Conservation (phyloP, 2,113 vertebrate genomes). For the Marcusenius ussheri region DNA sequence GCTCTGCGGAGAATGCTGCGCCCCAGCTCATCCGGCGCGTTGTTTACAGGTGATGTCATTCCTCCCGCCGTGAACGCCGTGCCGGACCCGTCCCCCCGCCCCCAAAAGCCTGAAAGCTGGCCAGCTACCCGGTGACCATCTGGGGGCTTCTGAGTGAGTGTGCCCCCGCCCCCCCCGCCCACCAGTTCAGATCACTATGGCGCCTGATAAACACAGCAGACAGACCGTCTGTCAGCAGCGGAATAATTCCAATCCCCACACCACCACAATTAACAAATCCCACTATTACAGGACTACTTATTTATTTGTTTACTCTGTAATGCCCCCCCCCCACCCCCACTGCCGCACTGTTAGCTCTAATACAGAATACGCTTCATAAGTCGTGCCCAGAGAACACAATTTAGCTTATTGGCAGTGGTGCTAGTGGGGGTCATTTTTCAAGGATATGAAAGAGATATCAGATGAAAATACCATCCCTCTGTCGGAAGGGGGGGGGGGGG, state of each 20-base stretch:
- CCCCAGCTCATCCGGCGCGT: background rate
- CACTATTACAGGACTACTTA: background rate
- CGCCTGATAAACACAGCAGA: background rate
- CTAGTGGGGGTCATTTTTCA: background rate
- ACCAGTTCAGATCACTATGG: background rate
- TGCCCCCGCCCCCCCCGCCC: background rate
- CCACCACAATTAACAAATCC: slow-evolving; percentile 1
- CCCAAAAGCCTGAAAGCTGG: background rate
- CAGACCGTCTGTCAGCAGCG: background rate
- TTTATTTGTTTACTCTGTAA: background rate
- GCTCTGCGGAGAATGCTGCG: background rate
- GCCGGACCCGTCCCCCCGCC: background rate
- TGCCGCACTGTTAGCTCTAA: background rate
- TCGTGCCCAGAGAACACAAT: too few species aligned
- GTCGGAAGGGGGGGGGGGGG: background rate
- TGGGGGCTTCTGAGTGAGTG: background rate
- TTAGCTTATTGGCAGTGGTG: background rate
- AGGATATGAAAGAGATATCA: background rate
- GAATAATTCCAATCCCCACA: background rate
- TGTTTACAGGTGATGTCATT: background rate
- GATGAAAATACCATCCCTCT: background rate
- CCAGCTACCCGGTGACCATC: background rate
- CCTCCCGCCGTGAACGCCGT: background rate
- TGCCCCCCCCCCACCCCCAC: background rate
- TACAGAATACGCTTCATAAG: background rate